Evolutionary conservation across 2,888 invertebrate genomes (phyloP), one percentile per base, ranked within the genome.

Genomic region (Acleris emargana): DNA sequence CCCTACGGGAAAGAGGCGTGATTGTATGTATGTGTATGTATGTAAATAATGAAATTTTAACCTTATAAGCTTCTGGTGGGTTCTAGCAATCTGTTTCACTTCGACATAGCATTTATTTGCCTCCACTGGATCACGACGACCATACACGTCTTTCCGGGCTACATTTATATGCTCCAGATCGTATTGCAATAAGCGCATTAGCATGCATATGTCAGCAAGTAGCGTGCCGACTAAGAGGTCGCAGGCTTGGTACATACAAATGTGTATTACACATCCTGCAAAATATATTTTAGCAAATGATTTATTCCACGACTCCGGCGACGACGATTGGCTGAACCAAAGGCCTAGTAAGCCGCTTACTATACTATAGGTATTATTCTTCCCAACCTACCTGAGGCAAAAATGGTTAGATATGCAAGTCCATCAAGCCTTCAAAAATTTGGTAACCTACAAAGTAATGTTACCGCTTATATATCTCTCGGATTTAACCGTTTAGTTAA

Each of bases 51-150:
- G 13, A 38, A 38, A 4, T 38, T 38, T 38, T 3, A 13, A 38
- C 77, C 72, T 69, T 42, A 77, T 62, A 9, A 76, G 28, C 42
- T 69, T 75, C 42, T 76, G 76, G 63, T 77, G 77, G 4, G 59
- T 71, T 5, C 54, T 62, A 6, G 72, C 71, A 18, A 75, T 62
- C 25, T 45, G 17, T 47, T 68, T 74, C 6, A 76, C 18, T 7
- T 9, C 16, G 45, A 4, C 17, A 20, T 22, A 66, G 6, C 45
- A 55, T 22, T 20, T 45, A 3, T 66, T 51, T 3, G 28, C 25
- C n/a, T 13, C 64, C 55, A 51, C 50, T 64, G 67, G 59, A 68
- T 60, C 18, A 69, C 67, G 13, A 58, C 47, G 45, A 22, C 47
- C 50, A 22, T 59, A 55, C 16, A 7, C n/a, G 1, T 45, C 58